Conservation (phyloP, 2,888 invertebrate genomes). For the Agrotis segetum region DNA sequence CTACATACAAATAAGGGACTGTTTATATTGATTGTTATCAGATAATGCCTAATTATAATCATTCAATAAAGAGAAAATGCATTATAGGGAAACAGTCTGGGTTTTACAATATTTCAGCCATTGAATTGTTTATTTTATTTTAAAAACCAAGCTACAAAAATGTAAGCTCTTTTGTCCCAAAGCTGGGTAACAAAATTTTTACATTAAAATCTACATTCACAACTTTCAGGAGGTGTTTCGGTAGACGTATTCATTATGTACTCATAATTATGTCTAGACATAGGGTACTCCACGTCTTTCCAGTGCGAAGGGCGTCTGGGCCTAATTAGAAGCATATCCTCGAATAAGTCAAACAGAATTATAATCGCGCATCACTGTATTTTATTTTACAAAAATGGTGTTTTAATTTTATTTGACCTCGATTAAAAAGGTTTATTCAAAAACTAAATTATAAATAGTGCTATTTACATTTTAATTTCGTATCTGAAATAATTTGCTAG, state of each 20-base stretch:
- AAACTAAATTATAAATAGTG: constrained; percentile 3
- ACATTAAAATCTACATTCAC: background rate
- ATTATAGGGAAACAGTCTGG: background rate
- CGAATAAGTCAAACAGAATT: constrained; percentile 1
- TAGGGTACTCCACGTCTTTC: constrained; percentile 17
- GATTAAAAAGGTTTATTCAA: background rate
- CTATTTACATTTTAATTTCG: background rate
- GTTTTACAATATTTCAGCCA: background rate
- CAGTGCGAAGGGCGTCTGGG: constrained; percentile 5
- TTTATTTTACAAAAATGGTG: background rate
- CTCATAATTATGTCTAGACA: constrained; percentile 5
- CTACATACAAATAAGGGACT: too few species aligned
- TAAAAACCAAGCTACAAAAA: background rate
- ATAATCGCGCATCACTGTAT: background rate
- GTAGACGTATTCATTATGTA: constrained; percentile 32
- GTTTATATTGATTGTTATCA: too few species aligned
- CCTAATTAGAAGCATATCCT: constrained; percentile 35
- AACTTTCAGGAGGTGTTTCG: constrained; percentile 32
- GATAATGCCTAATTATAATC: too few species aligned
- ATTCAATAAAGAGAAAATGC: background rate
- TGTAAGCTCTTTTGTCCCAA: background rate
- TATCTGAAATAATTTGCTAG: background rate
- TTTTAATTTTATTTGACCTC: background rate
- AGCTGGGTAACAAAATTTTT: background rate
- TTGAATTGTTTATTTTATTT: background rate